Base-by-base conservation (phyloP, 2,797 vertebrate species). In the Melanotaenia pygmaea region DNA sequence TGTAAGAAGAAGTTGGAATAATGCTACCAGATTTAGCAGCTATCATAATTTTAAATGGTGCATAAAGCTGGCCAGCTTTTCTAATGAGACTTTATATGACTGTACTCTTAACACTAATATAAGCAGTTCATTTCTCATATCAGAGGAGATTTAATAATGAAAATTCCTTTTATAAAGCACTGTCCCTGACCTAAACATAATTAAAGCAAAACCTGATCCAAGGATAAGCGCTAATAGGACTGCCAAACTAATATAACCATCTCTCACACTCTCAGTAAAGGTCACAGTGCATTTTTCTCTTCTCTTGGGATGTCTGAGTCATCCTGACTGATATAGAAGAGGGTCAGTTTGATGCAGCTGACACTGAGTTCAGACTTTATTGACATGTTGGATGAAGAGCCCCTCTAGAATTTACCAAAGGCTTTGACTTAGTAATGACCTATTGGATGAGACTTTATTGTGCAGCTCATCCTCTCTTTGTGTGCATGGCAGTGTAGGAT, bases 281-380 rank as follows among this genome's bases (percentile, higher is more conserved):
- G 82, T 84, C 51, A n/a, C 61, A 7, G 45, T 40, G 67, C 53
- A 35, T 80, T 78, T 59, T 74, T 69, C 56, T 32, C 70, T 69
- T 79, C 79, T 80, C 71, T 64, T 1, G 18, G 70, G 24, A 72
- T 0, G 50, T 74, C 67, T 80, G 73, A 84, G 61, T 86, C 80
- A 78, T 79, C 72, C 54, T 24, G 59, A 74, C 72, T 73, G 63
- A 70, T 24, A 35, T 76, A 61, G 54, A 45, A 5, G 59, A 65
- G 76, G 81, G 72, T 87, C 68, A 67, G 56, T 14, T 38, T 60
- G n/a, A 74, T 60, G 60, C 47, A 45, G 20, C 68, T 0, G 22
- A 72, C 9, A 3, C 37, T 67, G 30, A n/a, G 18, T 70, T 78
- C 57, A 59, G 59, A 68, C 68, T 70, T 81, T 67, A 72, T 28